Evolutionary conservation across 2,113 vertebrate species (phyloP), one percentile per base, ranked within the genome.

Genomic region (Alligator mississippiensis): DNA sequence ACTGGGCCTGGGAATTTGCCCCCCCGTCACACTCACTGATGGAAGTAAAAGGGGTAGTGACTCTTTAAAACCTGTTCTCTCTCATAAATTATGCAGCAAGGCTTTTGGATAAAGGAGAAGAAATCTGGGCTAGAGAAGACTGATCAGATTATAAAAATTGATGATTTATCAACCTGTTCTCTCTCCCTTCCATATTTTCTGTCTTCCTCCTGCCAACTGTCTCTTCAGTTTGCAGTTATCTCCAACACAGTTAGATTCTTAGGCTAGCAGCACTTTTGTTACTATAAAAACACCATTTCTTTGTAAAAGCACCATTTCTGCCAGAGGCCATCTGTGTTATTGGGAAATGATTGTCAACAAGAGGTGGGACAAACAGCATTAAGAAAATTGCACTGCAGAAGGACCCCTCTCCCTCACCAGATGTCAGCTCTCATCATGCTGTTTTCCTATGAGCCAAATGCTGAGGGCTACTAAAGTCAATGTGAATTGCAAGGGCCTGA

Each of bases 341-440:
- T 86, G 80, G 89, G 77, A 88, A 87, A 38, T 92, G 47, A 64
- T 95, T 96, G 90, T 84, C 54, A 91, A 89, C 83, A 75, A 75
- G 76, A 89, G 28, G 24, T 85, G 90, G 58, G 17, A 18, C 13
- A 90, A 92, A 93, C 91, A 25, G 55, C 79, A 87, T 79, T 91
- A 92, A 85, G 62, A 91, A 85, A 95, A 95, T 38, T 92, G 77
- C 78, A 77, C 75, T 62, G 47, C 58, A 77, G 92, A 88, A 95
- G 9, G 17, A 89, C 55, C 76, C 64, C 30, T 87, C 87, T 93
- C 90, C 2, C 74, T 79, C 89, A 86, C 84, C 85, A 62, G 85
- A 70, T 84, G 15, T 9, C 17, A 59, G 2, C 24, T 72, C 21
- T 70, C 30, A 38, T 72, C 38, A 72, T 81, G 59, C 82, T 85